Evolutionary conservation across 2,797 vertebrate genomes (phyloP), one percentile per base, ranked within the genome.

Genomic region (Gambelia wislizenii): DNA sequence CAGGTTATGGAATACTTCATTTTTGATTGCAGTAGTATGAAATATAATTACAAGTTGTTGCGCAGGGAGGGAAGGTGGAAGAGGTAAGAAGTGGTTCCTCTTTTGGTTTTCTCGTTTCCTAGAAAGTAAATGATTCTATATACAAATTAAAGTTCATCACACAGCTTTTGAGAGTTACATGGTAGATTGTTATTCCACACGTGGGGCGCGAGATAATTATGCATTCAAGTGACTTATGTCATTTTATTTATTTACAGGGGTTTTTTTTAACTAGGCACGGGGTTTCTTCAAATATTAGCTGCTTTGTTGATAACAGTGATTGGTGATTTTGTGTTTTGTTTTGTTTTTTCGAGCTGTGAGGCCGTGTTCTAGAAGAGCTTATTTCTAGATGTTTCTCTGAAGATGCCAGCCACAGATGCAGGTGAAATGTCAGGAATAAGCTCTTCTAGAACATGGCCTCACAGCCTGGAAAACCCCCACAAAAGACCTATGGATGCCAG

Each of bases 81-180:
- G 72, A 56, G 10, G 13, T 20, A 44, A 70, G 52, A 84, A 70
- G 89, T 85, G 78, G 76, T 75, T 78, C 33, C 14, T 4, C 2
- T 78, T 54, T 67, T 87, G 4, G 6, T 30, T 59, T 87, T 75
- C 84, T n/a, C 12, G 42, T 47, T 76, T 91, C 87, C 91, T 80
- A 44, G 89, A 61, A 93, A 89, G 89, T n/a, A 70, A 72, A 54
- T 84, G 18, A 27, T 20, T 79, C 47, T 47, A 5, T 69, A 80
- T 69, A 69, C 30, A 39, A 84, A 16, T 0, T 76, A 91, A 64
- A 6, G 33, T 75, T 61, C n/a, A 49, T 52, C 56, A 74, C 52
- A 14, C 36, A 87, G 6, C 64, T 87, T 90, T 54, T 42, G 7
- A 39, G 20, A 74, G 70, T 74, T 74, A 42, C n/a, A 10, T 72